Evolutionary conservation across 2,888 invertebrate genomes (phyloP), one percentile per base, ranked within the genome.

Genomic region (Alloplasta piceator): DNA sequence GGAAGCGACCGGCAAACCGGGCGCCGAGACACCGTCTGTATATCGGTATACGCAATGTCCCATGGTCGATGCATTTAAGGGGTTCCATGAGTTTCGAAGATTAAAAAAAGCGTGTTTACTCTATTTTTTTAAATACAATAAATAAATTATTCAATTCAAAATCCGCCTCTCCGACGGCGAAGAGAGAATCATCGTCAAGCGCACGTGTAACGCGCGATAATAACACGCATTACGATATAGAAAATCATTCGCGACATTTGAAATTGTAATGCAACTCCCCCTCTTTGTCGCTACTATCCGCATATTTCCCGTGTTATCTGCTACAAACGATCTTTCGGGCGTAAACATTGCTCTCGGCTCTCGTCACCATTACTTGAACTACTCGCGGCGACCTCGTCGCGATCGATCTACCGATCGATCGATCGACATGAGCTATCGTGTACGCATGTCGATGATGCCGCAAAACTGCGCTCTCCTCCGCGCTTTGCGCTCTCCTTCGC

Each of bases 401-500:
- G 71, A 77, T 80, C 70, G 80, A 26, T 80, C 77, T 71, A 71
- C 61, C 61, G 52, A 66, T 58, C 74, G 68, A 60, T 70, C 76
- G 67, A 80, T 80, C 68, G 67, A 71, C 38, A 66, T 74, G 26
- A 26, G 26, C 26, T 26, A 26, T 26, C 26, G 26, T 26, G 52
- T 52, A 52, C 52, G 14, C 6, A 52, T 52, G 14, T 12, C 48
- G 16, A 52, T 2, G 12, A 52, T 52, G 26, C 26, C 26, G 26
- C 26, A 26, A 26, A 48, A 48, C n/a, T 52, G 6, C 14, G 52
- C 50, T n/a, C 50, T 10, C n/a, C n/a, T 50, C 12, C n/a, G 50
- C 50, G 10, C n/a, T n/a, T n/a, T 14, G 10, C 12, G 14, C 50
- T n/a, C 50, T 50, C 50, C 6, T 50, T 50, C 14, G 6, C 12